Percentiles rank a stretch among this genome's conserved stretches.
Conservation (phyloP, 2,888 invertebrate genomes). For the Drosophila fulvimacula region DNA sequence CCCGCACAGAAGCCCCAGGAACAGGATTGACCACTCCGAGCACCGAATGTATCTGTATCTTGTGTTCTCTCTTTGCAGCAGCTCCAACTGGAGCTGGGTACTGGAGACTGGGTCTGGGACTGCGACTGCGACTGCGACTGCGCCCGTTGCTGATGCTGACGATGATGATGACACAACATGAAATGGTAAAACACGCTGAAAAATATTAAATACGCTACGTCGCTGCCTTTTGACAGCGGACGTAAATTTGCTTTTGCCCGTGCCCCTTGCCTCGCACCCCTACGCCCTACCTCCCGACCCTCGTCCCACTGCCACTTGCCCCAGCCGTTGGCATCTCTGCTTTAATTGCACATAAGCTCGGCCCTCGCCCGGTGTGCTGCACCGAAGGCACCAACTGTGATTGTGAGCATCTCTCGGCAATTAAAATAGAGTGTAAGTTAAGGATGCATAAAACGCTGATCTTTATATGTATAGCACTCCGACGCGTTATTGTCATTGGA, state of each 20-base stretch:
- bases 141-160: constrained; percentile 36
- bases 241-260: constrained; percentile 82
- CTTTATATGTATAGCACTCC: constrained; percentile 67
- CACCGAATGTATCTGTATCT: constrained; percentile 41
- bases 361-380: constrained; percentile 32
- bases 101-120: background rate
- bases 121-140: constrained; percentile 32
- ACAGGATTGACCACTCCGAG: constrained; percentile 65
- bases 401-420: constrained; percentile 78
- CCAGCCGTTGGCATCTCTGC: constrained; percentile 36
- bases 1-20: constrained; percentile 45
- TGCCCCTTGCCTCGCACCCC: constrained; percentile 4
- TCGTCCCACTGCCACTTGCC: background rate
- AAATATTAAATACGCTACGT: constrained; percentile 83
- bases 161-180: constrained; percentile 84
- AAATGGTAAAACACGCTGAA: constrained; percentile 83
- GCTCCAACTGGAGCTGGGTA: background rate
- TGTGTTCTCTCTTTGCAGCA: constrained; percentile 19
- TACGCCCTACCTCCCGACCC: background rate
- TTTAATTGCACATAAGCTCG: constrained; percentile 75
- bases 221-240: constrained; percentile 83
- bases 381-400: constrained; percentile 44
- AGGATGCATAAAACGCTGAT: constrained; percentile 81
- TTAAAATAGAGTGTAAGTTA: constrained; percentile 83
- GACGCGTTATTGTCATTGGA: constrained; percentile 45